Evolutionary conservation across 2,797 vertebrate species (phyloP).

Genomic region (Tangara arthus): DNA sequence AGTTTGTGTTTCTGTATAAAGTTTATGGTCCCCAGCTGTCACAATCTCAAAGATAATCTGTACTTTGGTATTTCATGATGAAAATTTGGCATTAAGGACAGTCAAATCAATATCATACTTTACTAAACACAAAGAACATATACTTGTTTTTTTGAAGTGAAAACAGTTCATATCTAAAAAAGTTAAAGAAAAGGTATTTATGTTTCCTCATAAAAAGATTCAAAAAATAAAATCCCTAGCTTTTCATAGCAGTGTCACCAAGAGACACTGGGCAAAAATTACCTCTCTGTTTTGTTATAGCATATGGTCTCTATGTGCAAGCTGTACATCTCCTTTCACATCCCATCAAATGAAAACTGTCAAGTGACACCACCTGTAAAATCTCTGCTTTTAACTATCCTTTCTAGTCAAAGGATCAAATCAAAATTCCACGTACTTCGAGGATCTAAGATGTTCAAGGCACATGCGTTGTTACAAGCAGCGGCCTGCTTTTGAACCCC

Average conservation of each 20-base stretch:
- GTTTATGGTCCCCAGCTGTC: neutral
- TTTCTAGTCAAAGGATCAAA: neutral
- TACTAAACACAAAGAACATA: neutral
- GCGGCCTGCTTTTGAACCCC: neutral
- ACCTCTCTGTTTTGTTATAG: fast-evolving
- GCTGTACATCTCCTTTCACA: neutral
- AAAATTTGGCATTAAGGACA: neutral
- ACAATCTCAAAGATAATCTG: neutral
- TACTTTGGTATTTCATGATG: neutral
- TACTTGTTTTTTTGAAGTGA: neutral
- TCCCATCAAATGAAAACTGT: neutral
- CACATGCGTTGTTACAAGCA: neutral
- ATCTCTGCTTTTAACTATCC: neutral
- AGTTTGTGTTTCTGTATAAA: neutral
- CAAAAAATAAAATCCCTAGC: neutral
- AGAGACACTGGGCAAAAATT: neutral
- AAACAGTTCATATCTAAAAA: neutral
- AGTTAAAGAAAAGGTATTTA: neutral
- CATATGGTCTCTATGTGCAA: fast-evolving
- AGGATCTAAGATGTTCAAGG: neutral
- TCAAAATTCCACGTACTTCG: neutral
- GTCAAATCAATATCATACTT: neutral
- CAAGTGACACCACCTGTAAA: neutral
- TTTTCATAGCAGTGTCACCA: neutral
- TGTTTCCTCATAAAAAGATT: neutral